Evolutionary conservation across 1,140 invertebrate species (phyloP).

Genomic region (Dreissena polymorpha): DNA sequence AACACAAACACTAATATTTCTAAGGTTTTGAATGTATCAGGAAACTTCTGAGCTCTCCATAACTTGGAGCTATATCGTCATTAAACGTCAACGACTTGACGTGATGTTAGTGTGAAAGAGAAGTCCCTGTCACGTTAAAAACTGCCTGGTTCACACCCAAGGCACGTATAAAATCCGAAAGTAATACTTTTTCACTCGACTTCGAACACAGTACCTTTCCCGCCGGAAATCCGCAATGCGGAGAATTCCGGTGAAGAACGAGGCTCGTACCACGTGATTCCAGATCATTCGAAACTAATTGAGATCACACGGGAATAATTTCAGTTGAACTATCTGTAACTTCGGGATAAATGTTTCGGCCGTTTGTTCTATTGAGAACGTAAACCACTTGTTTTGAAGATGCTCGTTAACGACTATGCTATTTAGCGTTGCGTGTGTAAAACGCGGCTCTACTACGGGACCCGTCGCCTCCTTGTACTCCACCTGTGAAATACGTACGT

Average conservation of each 20-base stretch:
- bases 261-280: conserved; percentile 37
- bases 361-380: conserved; percentile 35
- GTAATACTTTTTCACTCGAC: neutral
- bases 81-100: neutral
- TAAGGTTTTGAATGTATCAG: too few relatives aligned
- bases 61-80: conserved; percentile 21
- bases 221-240: conserved; percentile 29
- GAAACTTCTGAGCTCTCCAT: conserved; percentile 30
- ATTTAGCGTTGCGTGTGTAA: neutral
- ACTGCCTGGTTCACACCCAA: neutral
- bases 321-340: conserved; percentile 42
- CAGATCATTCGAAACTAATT: conserved; percentile 32
- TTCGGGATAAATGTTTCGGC: conserved; percentile 11
- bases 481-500: too few relatives aligned
- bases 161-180: neutral
- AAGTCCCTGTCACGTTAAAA: conserved; percentile 21
- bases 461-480: conserved; percentile 80
- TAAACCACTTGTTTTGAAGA: conserved; percentile 33
- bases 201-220: conserved; percentile 4
- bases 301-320: conserved; percentile 19
- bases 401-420: conserved; percentile 45
- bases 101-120: conserved; percentile 34
- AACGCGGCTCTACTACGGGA: conserved; percentile 5
- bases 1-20: too few relatives aligned
- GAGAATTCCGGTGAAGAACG: conserved; percentile 37